Conservation (phyloP, 2,113 vertebrate genomes). For the Corythoichthys haematopterus region DNA sequence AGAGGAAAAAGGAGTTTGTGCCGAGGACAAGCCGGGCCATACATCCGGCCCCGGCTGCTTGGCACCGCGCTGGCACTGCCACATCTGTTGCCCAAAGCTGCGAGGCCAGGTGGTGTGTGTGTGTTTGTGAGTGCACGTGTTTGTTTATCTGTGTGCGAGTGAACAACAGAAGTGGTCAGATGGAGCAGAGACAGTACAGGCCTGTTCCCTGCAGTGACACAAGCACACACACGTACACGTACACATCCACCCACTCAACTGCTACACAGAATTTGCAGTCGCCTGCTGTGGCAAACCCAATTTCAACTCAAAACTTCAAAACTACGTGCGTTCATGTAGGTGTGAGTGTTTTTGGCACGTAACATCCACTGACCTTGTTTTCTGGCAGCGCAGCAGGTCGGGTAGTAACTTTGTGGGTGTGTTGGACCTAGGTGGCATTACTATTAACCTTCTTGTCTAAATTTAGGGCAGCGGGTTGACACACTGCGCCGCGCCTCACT, state of each 20-base stretch:
- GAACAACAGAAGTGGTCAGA: slow-evolving; percentile 70
- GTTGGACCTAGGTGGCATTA: slow-evolving; percentile 43
- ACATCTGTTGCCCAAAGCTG: slow-evolving; percentile 81
- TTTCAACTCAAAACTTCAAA: slow-evolving; percentile 49
- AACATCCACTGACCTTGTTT: slow-evolving; percentile 69
- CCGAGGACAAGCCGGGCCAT: slow-evolving; percentile 70
- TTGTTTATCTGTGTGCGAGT: slow-evolving; percentile 17
- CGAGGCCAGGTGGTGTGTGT: slow-evolving; percentile 73
- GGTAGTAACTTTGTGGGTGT: slow-evolving; percentile 33
- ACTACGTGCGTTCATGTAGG: slow-evolving; percentile 18
- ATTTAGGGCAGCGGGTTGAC: slow-evolving; percentile 58
- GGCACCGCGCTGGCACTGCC: slow-evolving; percentile 69
- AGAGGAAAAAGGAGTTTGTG: slow-evolving; percentile 44
- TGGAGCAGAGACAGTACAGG: slow-evolving; percentile 68
- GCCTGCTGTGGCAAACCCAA: slow-evolving; percentile 61
- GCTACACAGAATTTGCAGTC: slow-evolving; percentile 56
- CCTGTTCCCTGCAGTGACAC: slow-evolving; percentile 67
- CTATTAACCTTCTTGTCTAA: slow-evolving; percentile 73
- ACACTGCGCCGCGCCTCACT: slow-evolving; percentile 51
- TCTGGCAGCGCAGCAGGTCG: slow-evolving; percentile 54
- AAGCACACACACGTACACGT: slow-evolving; percentile 55
- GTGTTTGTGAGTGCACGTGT: slow-evolving; percentile 16
- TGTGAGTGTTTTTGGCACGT: slow-evolving; percentile 37
- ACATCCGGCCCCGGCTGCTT: slow-evolving; percentile 74
- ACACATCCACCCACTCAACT: slow-evolving; percentile 39